Evolutionary conservation across 1,140 invertebrate genomes (phyloP), one percentile per base, ranked within the genome.

Genomic region (Bombus fervidus): DNA sequence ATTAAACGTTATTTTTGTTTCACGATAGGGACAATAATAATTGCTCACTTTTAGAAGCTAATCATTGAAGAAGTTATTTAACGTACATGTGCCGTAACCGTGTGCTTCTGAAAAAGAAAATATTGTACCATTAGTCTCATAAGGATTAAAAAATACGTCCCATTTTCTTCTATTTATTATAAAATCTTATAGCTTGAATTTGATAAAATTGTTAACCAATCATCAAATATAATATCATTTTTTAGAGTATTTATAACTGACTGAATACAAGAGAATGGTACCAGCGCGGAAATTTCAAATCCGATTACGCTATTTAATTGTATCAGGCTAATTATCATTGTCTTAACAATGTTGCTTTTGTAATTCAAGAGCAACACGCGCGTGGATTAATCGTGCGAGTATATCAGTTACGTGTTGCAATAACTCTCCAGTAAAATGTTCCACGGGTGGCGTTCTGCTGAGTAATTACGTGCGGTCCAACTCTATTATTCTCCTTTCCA

Each of bases 381-480:
- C 22, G 31, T 34, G 28, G 53, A 73, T 85, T 80, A 85, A 85
- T 80, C 31, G 76, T 28, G 64, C 18, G 57, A 39, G 74, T 69
- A 68, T 53, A 31, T 76, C 37, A 41, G 66, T 39, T n/a, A 57
- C 57, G 68, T 25, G 47, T 78, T 57, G 66, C 66, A 43, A 84
- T 71, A 80, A 59, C 12, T 83, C 59, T 83, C 25, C 8, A 22
- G 59, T 59, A 43, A 83, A 83, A 76, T 76, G 62, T 28, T 76
- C 59, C 47, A 25, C 59, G 8, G 43, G 18, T 25, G 31, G 10
- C 25, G 37, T 43, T 39, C 68, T 39, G 37, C 31, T 73, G 83
- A 85, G 15, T 85, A 85, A 85, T 85, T 80, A 73, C 76, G 59
- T 18, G 34, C 34, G 68, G 57, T 73, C 28, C 18, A 73, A 80